A percentile compares a stretch with the other conserved stretches of the same genome.
These are phyloP conservation scores for Herpetotheres cachinnans DNA, from an alignment of 2,113 vertebrate species.

Conservation along the genomic window DNA sequence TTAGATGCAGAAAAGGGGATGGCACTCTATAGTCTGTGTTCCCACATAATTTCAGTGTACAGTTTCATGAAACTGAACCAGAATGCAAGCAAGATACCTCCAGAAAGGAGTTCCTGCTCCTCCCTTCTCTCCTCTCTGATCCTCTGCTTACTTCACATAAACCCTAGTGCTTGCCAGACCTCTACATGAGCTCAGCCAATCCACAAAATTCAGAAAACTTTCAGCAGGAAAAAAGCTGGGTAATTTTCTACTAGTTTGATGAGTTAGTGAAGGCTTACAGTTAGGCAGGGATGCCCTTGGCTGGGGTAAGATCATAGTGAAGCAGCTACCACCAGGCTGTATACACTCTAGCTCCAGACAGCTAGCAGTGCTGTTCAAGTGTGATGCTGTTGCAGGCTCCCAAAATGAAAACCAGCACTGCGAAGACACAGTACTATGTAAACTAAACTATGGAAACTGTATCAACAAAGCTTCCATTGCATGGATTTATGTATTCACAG, in stretches of 20 bases:
- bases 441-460: neutral
- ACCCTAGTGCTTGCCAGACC: neutral
- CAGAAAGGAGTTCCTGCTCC: neutral
- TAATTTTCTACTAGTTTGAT: neutral
- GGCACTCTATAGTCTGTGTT: neutral
- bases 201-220: neutral
- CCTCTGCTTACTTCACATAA: neutral
- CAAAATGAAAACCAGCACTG: neutral
- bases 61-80: neutral
- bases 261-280: neutral
- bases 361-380: neutral
- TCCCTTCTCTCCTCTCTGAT: neutral
- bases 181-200: neutral
- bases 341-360: neutral
- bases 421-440: neutral
- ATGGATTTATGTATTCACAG: neutral
- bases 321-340: neutral
- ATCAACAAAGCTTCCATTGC: neutral
- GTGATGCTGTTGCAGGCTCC: neutral
- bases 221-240: neutral
- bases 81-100: neutral
- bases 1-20: neutral
- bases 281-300: neutral
- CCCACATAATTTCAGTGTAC: neutral
- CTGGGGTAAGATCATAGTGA: neutral